phyloP scores from a whole-genome alignment of 2,113 vertebrate genomes.

The Puffinus mauretanicus region DNA sequence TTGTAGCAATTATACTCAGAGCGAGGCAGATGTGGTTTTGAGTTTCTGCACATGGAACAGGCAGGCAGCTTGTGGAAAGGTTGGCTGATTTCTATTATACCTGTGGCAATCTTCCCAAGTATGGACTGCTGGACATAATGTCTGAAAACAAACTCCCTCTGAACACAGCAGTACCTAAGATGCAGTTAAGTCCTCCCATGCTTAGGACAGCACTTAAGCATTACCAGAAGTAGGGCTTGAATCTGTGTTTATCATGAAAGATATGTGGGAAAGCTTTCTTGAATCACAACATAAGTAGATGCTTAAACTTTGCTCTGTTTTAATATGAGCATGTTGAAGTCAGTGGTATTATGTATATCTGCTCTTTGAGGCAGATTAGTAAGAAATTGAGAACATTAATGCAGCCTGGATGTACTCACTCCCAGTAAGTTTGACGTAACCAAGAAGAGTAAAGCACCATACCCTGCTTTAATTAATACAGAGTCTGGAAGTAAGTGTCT shows the following conservation, averaged over 20 bases:
- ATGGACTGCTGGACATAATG: neutral
- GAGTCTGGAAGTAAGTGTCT: neutral
- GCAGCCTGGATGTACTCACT: neutral
- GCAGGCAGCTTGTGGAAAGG: neutral
- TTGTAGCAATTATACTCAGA: slow-evolving; percentile 46
- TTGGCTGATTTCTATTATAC: neutral
- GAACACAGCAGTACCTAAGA: neutral
- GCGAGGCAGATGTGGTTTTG: neutral
- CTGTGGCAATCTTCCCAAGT: neutral
- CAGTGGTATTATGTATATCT: neutral
- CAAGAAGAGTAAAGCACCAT: neutral
- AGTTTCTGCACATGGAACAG: neutral
- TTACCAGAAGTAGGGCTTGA: neutral
- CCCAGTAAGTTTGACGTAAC: neutral
- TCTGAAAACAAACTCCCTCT: neutral
- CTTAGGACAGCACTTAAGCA: neutral
- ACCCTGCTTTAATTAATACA: neutral
- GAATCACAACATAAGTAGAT: neutral
- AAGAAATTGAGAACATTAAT: neutral
- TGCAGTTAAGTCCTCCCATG: neutral
- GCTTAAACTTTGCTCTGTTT: neutral
- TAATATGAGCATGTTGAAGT: neutral
- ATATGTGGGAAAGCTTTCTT: neutral
- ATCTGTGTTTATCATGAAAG: neutral
- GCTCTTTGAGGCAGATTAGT: neutral